Percentiles rank a stretch among this genome's conserved stretches.
Evolutionary conservation across 1,140 invertebrate species (phyloP).

Genomic region (Ericerus pela): DNA sequence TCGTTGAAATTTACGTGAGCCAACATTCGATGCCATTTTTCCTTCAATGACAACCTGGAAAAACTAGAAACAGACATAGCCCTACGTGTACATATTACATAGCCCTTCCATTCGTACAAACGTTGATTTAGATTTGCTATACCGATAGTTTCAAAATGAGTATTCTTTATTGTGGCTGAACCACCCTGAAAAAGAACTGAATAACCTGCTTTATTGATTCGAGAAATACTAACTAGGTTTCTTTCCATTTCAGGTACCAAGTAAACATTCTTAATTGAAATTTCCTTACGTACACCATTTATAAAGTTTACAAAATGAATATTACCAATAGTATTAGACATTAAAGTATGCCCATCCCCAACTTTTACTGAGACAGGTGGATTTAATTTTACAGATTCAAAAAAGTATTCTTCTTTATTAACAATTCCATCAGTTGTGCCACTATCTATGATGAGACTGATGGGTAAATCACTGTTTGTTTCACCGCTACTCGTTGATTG

Average conservation of each 20-base stretch:
- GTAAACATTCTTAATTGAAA: conserved; percentile 20
- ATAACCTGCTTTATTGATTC: too few species aligned
- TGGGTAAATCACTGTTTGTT: background rate
- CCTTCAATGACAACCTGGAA: background rate
- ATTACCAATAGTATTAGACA: conserved; percentile 17
- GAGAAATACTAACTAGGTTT: conserved; percentile 22
- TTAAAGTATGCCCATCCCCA: conserved; percentile 17
- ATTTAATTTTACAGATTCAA: conserved; percentile 17
- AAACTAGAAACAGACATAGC: background rate
- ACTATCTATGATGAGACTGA: conserved; percentile 22
- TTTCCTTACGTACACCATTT: conserved; percentile 15
- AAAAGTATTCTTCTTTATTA: conserved; percentile 17
- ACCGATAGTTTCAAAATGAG: too few species aligned
- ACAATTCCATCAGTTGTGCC: conserved; percentile 23
- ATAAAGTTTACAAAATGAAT: conserved; percentile 16
- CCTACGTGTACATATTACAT: background rate
- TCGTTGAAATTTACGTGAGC: conserved; percentile 22
- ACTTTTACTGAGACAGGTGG: conserved; percentile 20
- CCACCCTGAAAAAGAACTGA: conserved; percentile 17
- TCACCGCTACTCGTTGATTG: too few species aligned
- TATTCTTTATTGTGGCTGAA: background rate
- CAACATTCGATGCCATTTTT: conserved; percentile 16
- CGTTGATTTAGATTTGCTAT: too few species aligned
- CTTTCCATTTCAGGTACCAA: conserved; percentile 9
- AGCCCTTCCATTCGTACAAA: conserved; percentile 6